Evolutionary conservation across 30 jellyfish, hydroid and myxozoan genomes (phyloP), one percentile per base, ranked within the genome.

Genomic region (Turritopsis rubra): DNA sequence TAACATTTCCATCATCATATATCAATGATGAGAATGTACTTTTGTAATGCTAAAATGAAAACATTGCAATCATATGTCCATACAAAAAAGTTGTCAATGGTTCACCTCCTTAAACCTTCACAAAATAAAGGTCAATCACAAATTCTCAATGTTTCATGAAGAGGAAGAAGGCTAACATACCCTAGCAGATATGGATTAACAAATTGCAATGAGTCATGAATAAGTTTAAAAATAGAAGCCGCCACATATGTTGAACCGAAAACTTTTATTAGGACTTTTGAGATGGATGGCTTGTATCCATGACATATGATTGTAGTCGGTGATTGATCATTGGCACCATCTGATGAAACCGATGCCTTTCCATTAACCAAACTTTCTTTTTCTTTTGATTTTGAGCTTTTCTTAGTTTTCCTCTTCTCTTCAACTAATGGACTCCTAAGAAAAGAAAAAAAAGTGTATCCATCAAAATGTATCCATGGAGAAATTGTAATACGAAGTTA

Each of bases 161-260:
- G 13, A 13, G 13, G 13, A 41, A 5, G 60, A 41, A 41, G 60
- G 13, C 13, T 41, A 13, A 41, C 5, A 23, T 81, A 88, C 98
- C 93, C 77, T 81, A 92, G 82, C 70, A 92, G 23, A 29, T 85
- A 87, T 0, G 98, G 98, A 54, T 65, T 85, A 53, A 92, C 93
- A 72, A 92, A 92, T 52, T 84, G 89, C 7, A 88, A 72, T 22
- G 75, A 80, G 85, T 92, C 98, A 77, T 92, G 95, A 66, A 92
- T 68, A 16, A 92, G 72, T 79, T 92, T 92, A 74, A 87, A 70
- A 21, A 87, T 5, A 3, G 95, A 79, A 19, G 89, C 98, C 68
- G 75, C 31, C 79, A 88, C 54, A 75, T 83, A 87, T 53, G 87
- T 76, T 75, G 52, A 29, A 0, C 98, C 98, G 68, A 85, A 87